A percentile compares a stretch with the other conserved stretches of the same genome.
These are phyloP conservation scores for Eilema griseolum DNA, from an alignment of 2,888 invertebrate species.

Conservation along the genomic window DNA sequence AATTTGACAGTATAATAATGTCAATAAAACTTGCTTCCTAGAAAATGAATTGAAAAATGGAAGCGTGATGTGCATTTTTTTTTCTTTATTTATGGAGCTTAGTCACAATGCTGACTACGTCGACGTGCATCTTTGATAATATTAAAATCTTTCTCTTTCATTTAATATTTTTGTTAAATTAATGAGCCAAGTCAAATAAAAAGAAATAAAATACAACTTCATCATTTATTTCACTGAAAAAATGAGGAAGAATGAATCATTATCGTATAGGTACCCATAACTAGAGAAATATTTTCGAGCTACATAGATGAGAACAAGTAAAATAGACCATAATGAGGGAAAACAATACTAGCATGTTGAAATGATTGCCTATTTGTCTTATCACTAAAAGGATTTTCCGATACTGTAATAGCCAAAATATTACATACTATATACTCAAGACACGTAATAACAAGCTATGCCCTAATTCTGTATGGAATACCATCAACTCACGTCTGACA, in stretches of 20 bases:
- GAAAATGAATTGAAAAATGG: too few relatives aligned
- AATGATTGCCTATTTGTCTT: slow-evolving; percentile 3
- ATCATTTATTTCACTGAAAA: background rate
- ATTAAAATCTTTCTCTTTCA: too few relatives aligned
- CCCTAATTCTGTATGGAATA: background rate
- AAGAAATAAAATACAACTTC: background rate
- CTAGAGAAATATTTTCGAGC: background rate
- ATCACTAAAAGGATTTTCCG: background rate
- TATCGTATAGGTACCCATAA: background rate
- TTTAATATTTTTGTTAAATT: background rate
- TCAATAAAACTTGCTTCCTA: too few relatives aligned
- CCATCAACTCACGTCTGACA: slow-evolving; percentile 1
- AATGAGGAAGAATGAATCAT: background rate
- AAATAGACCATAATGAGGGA: background rate
- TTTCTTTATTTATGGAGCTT: too few relatives aligned
- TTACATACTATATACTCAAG: background rate
- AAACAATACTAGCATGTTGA: background rate
- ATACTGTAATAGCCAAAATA: background rate
- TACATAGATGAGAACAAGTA: background rate
- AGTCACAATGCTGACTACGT: too few relatives aligned
- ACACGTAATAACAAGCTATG: background rate
- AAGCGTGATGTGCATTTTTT: too few relatives aligned
- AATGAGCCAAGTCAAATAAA: too few relatives aligned
- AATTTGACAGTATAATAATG: too few relatives aligned
- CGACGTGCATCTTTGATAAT: too few relatives aligned